A percentile compares a stretch with the other conserved stretches of the same genome.
phyloP scores from a whole-genome alignment of 2,888 invertebrate genomes.

The Micoletzkya japonica region DNA sequence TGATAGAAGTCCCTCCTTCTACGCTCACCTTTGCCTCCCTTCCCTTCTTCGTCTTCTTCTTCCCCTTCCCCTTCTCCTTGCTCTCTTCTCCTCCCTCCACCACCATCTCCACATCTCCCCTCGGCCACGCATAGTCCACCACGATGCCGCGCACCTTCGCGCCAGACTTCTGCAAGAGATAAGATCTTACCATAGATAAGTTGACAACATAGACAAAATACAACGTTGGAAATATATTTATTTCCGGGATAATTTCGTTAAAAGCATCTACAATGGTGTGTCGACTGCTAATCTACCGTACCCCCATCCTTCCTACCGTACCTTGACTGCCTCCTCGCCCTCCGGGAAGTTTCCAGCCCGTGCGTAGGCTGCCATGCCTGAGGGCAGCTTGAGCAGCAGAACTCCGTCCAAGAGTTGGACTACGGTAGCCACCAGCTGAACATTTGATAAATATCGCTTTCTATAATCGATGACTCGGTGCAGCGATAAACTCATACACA shows the following conservation, averaged over 20 bases:
- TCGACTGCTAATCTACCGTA: neutral
- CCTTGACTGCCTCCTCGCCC: constrained; percentile 17
- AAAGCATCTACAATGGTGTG: too few species aligned
- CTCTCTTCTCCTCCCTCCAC: constrained; percentile 1
- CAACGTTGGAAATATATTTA: neutral
- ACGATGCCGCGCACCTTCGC: constrained; percentile 9
- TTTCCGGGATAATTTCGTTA: too few species aligned
- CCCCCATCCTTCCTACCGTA: neutral
- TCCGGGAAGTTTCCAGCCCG: constrained; percentile 22
- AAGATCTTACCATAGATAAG: neutral
- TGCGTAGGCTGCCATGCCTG: constrained; percentile 8
- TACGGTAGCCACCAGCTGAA: neutral
- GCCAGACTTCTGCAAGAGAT: constrained; percentile 22
- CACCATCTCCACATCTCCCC: constrained; percentile 28
- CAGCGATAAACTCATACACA: too few species aligned
- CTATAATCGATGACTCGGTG: neutral
- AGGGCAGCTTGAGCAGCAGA: constrained; percentile 3
- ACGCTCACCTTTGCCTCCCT: neutral
- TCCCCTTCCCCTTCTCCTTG: neutral
- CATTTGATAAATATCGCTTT: neutral
- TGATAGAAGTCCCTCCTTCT: neutral
- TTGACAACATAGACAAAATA: neutral
- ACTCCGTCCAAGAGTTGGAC: constrained; percentile 11
- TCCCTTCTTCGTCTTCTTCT: constrained; percentile 18
- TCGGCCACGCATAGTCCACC: constrained; percentile 28